Conservation (phyloP, 2,113 vertebrate genomes). For the Aleadryas rufinucha region DNA sequence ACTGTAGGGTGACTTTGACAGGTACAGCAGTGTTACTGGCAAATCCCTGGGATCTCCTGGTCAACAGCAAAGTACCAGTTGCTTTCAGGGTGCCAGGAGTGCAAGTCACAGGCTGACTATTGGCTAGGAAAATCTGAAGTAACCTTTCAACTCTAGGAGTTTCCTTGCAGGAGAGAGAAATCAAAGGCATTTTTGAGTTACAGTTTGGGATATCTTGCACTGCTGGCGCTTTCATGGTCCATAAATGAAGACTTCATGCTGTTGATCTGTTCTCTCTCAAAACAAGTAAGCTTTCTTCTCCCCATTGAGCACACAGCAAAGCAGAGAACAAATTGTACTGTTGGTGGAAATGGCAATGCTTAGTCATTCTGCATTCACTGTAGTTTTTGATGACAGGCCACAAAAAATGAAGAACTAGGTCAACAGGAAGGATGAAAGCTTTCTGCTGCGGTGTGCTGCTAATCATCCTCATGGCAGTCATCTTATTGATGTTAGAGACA, state of each 20-base stretch:
- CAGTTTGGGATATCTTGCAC: not conserved
- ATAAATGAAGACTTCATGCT: not conserved
- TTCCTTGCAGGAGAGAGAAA: not conserved
- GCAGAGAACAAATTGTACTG: not conserved
- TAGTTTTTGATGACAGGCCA: not conserved
- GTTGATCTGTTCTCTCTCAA: not conserved
- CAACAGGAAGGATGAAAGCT: not conserved
- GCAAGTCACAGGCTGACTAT: not conserved
- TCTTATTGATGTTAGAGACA: not conserved
- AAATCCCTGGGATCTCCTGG: not conserved
- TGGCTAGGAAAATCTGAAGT: not conserved
- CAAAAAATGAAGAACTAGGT: not conserved
- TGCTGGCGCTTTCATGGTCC: not conserved
- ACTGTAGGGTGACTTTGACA: not conserved
- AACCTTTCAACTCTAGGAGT: not conserved
- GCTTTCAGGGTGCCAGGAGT: not conserved
- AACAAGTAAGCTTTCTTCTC: not conserved
- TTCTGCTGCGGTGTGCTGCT: not conserved
- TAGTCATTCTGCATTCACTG: not conserved
- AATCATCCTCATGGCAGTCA: not conserved
- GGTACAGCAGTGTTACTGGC: not conserved
- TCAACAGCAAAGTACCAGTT: not conserved
- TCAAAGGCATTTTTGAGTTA: not conserved
- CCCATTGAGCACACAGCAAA: not conserved
- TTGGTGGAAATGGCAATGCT: not conserved